Conservation (phyloP, 2,888 invertebrate genomes). For the Aricia artaxerxes region DNA sequence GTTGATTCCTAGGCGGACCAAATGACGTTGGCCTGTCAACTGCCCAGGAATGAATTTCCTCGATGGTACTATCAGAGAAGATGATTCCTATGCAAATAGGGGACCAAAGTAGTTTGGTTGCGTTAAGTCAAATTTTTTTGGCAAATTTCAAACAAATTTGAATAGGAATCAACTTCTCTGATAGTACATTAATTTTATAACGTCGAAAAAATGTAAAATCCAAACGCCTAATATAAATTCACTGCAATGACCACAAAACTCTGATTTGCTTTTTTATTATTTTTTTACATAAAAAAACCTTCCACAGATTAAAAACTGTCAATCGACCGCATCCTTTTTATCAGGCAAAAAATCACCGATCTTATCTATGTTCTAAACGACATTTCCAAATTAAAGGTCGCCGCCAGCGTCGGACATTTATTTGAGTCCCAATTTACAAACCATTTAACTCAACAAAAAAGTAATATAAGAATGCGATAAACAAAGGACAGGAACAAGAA, state of each 20-base stretch:
- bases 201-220: too few species aligned
- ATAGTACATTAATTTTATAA: too few species aligned
- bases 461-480: constrained; percentile 39
- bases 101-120: too few species aligned
- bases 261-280: constrained; percentile 18
- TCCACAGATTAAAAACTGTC: constrained; percentile 37
- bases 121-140: too few species aligned
- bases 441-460: constrained; percentile 52
- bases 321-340: constrained; percentile 41
- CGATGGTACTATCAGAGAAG: too few species aligned
- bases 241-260: constrained; percentile 17
- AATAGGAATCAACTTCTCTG: too few species aligned
- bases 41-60: too few species aligned
- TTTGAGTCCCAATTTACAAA: constrained; percentile 58
- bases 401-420: constrained; percentile 49
- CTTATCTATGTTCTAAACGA: constrained; percentile 54
- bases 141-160: too few species aligned
- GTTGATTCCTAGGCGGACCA: too few species aligned
- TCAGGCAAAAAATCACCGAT: constrained; percentile 44
- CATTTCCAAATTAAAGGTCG: constrained; percentile 49
- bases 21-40: too few species aligned
- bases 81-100: too few species aligned
- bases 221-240: constrained; percentile 24
- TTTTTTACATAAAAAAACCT: constrained; percentile 32
- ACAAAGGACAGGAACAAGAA: constrained; percentile 20